These are phyloP conservation scores for Dryomyza anilis DNA, from an alignment of 2,888 invertebrate genomes.

Conservation along the genomic window DNA sequence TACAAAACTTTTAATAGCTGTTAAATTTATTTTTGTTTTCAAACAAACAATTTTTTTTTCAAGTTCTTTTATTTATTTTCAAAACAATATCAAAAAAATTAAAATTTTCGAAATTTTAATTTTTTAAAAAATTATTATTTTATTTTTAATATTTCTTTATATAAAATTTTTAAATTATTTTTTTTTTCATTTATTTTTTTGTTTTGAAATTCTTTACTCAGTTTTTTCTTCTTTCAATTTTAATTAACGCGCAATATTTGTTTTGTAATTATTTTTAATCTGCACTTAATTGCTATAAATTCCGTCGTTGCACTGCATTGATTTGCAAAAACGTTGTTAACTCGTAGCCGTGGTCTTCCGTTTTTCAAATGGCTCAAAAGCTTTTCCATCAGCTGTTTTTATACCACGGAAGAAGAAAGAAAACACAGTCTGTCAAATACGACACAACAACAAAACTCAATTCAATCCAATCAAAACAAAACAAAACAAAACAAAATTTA, in stretches of 20 bases:
- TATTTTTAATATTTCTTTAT: not conserved
- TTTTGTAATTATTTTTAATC: slow-evolving; percentile 20
- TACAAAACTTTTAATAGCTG: no score
- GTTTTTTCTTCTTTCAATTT: slow-evolving; percentile 28
- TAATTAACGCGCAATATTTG: slow-evolving; percentile 24
- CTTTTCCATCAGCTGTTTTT: slow-evolving; percentile 60
- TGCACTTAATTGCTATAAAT: slow-evolving; percentile 11
- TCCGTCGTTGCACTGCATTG: slow-evolving; percentile 29
- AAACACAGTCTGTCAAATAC: slow-evolving; percentile 34
- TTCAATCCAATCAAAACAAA: slow-evolving; percentile 47
- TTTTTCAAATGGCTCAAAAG: slow-evolving; percentile 59
- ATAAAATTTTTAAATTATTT: no score
- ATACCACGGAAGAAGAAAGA: slow-evolving; percentile 53
- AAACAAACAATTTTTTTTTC: not conserved
- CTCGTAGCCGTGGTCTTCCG: slow-evolving; percentile 52
- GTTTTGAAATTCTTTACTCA: slow-evolving; percentile 12
- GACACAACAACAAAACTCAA: slow-evolving; percentile 41
- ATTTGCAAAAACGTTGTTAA: slow-evolving; percentile 35
- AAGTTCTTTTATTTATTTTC: no score
- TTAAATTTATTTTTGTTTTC: not conserved
- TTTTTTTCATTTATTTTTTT: no score
- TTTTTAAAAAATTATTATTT: no score
- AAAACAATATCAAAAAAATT: no score
- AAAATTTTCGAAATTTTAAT: no score
- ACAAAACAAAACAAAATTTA: slow-evolving; percentile 29